Base-by-base conservation (phyloP, 1,140 invertebrate species). In the Anastrepha ludens region DNA sequence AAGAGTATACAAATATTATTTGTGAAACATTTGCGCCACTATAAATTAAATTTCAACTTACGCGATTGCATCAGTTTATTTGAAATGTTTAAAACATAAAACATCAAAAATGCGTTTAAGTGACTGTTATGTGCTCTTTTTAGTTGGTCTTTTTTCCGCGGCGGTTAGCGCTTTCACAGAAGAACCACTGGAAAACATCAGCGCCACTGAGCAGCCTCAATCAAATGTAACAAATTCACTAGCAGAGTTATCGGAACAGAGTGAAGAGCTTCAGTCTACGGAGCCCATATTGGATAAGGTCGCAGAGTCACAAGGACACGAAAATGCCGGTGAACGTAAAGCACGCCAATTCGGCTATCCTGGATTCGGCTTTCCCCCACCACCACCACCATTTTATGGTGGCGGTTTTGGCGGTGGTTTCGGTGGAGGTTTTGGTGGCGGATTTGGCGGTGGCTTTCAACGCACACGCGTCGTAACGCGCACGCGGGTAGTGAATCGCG, bases 291-390 rank as follows among this genome's bases (percentile, higher is more conserved):
- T 50, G 74, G 2, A 20, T 15, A 78, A 81, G 44, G 50, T 74
- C 6, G 50, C 60, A 3, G 88, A 88, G n/a, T 15, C 64, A 11
- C 62, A 87, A 70, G 78, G n/a, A 4, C 89, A 90, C n/a, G 89
- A 87, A 50, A 88, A 87, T 74, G 74, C 41, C 60, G 87, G 87
- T 2, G 85, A 87, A 39, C 89, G 91, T 11, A 92, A 91, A 87
- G 90, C 88, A 44, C 90, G 91, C 0, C 91, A 92, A 86, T 92
- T 78, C 58, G 91, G 90, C 89, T 92, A 90, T 85, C 89, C 89
- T 0, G 65, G 74, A 50, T 81, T 81, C 20, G 74, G 74, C 2
- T 81, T n/a, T 81, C 6, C 44, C 1, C 91, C 87, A 20, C 90
- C 90, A 17, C 89, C 88, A 9, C 88, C 86, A 50, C 88, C 87